phyloP scores from a whole-genome alignment of 2,113 vertebrate species.

The Prunella fulvescens region DNA sequence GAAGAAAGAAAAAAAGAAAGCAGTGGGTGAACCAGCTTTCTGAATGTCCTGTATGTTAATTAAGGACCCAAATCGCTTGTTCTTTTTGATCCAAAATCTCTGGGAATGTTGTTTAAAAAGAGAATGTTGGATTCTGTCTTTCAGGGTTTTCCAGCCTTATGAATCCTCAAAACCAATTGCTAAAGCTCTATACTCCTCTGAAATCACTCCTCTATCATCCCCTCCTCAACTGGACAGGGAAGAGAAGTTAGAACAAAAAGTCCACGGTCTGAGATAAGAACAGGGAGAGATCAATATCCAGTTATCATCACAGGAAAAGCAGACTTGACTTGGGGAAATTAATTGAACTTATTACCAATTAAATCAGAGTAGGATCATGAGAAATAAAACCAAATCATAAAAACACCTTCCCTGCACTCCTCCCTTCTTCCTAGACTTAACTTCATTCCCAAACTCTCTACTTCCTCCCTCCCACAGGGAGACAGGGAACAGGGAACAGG shows the following conservation, averaged over 20 bases:
- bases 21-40: background rate
- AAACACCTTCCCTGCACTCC: background rate
- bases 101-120: background rate
- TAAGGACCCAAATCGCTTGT: background rate
- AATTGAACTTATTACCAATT: background rate
- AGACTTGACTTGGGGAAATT: background rate
- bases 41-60: background rate
- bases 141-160: background rate
- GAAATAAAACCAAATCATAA: background rate
- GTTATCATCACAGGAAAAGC: background rate
- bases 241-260: background rate
- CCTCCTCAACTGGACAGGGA: background rate
- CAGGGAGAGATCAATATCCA: background rate
- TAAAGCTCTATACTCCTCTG: background rate
- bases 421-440: rapidly evolving
- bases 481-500: background rate
- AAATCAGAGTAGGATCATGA: background rate
- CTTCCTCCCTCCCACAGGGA: background rate
- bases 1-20: background rate
- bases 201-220: background rate
- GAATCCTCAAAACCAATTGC: background rate
- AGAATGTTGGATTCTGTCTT: background rate
- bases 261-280: background rate
- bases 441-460: background rate
- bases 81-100: background rate